A percentile compares a stretch with the other conserved stretches of the same genome.
phyloP scores from a whole-genome alignment of 2,888 invertebrate genomes.

The Sphaerophoria rueppellii region DNA sequence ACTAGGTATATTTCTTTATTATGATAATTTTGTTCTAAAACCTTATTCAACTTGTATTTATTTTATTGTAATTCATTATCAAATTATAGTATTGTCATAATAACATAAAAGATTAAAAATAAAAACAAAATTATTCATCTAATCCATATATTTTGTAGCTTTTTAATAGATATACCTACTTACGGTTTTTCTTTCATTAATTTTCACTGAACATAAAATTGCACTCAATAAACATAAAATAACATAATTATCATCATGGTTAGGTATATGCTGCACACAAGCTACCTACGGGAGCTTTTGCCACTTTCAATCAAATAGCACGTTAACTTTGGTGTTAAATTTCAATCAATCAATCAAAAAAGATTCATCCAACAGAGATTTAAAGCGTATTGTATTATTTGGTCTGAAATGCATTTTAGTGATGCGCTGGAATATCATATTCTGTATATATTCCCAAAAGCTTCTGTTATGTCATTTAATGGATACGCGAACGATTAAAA shows the following conservation, averaged over 20 bases:
- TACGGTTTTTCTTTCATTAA: neutral
- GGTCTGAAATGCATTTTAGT: neutral
- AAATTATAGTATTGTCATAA: too few species aligned
- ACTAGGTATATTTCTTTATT: too few species aligned
- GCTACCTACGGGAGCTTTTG: slow-evolving; percentile 22
- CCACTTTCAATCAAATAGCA: slow-evolving; percentile 58
- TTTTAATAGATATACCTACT: too few species aligned
- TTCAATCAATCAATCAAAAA: slow-evolving; percentile 63
- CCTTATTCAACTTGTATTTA: too few species aligned
- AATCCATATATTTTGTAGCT: too few species aligned
- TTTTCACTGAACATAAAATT: slow-evolving; percentile 4
- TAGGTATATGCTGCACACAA: too few species aligned
- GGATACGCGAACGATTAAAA: slow-evolving; percentile 64
- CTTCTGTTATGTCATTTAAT: slow-evolving; percentile 28
- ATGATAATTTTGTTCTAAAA: too few species aligned
- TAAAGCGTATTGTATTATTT: slow-evolving; percentile 28
- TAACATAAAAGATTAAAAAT: too few species aligned
- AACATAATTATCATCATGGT: slow-evolving; percentile 32
- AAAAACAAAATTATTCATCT: too few species aligned
- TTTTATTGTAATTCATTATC: too few species aligned
- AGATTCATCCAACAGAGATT: slow-evolving; percentile 45
- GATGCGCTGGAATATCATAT: too few species aligned
- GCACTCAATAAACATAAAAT: slow-evolving; percentile 6
- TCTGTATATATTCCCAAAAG: too few species aligned
- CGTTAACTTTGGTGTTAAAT: slow-evolving; percentile 43